These are phyloP conservation scores for Heterodera schachtii DNA, from an alignment of 1,140 invertebrate species.

Conservation along the genomic window DNA sequence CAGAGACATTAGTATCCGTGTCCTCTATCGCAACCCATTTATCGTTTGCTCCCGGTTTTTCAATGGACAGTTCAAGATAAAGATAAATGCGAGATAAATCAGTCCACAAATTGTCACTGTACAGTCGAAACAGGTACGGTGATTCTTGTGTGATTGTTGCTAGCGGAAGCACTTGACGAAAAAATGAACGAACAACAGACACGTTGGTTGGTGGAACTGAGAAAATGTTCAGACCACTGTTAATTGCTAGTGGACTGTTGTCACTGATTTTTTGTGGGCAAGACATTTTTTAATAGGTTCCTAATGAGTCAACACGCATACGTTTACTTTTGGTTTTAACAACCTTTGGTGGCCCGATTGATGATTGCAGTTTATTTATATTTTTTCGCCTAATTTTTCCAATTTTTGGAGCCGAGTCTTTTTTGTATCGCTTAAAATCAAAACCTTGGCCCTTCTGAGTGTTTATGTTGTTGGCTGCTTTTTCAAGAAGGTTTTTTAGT, in stretches of 20 bases:
- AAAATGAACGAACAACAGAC: neutral
- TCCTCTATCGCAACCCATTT: constrained; percentile 6
- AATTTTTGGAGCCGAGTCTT: neutral
- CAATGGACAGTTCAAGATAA: constrained; percentile 20
- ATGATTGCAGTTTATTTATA: constrained; percentile 14
- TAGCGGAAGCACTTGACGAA: no score
- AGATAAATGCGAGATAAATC: no score
- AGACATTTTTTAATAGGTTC: constrained; percentile 23
- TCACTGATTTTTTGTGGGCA: constrained; percentile 25
- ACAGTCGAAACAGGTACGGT: no score
- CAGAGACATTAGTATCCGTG: constrained; percentile 8
- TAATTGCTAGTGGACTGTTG: constrained; percentile 14
- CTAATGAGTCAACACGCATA: constrained; percentile 18
- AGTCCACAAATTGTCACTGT: no score
- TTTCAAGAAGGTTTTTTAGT: neutral
- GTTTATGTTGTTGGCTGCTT: neutral
- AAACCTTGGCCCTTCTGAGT: constrained; percentile 7
- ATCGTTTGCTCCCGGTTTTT: constrained; percentile 7
- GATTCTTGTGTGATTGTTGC: no score
- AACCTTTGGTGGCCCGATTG: neutral
- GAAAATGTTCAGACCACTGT: constrained; percentile 25
- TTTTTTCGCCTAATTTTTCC: neutral
- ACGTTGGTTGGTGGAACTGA: constrained; percentile 34
- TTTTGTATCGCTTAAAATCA: constrained; percentile 18
- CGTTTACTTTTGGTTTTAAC: neutral